Percentiles rank a stretch among this genome's conserved stretches.
phyloP scores from a whole-genome alignment of 30 jellyfish, hydroid and myxozoan species.

The Mastigias papua region DNA sequence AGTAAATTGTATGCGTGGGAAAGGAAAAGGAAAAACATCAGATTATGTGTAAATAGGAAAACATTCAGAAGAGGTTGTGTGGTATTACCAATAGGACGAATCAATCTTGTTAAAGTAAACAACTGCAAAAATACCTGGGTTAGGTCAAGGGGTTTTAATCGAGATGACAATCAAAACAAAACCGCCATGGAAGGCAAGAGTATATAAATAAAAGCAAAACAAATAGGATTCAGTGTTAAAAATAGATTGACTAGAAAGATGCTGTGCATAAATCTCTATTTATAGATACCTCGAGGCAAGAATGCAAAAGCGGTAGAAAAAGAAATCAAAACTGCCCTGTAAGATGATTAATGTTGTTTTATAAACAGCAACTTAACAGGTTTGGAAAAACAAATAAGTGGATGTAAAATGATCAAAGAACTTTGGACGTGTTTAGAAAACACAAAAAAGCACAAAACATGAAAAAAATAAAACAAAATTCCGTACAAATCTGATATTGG shows the following conservation, averaged over 20 bases:
- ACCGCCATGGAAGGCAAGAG: not conserved
- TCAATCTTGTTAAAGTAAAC: slow-evolving; percentile 76
- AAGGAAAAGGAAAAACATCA: not conserved
- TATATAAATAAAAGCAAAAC: not conserved
- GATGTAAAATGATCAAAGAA: not conserved
- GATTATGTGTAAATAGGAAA: not conserved
- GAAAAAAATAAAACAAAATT: not conserved
- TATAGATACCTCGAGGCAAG: not conserved
- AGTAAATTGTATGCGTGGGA: slow-evolving; percentile 15
- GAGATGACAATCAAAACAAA: not conserved
- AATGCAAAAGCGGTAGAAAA: not conserved
- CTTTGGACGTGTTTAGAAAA: not conserved
- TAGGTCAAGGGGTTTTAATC: slow-evolving; percentile 5
- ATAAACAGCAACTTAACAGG: not conserved
- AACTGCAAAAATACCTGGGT: slow-evolving; percentile 86
- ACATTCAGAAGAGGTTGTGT: not conserved
- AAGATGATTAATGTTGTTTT: not conserved
- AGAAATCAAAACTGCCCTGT: not conserved
- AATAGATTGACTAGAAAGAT: not conserved
- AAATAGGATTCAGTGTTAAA: not conserved
- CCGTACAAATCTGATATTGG: not conserved
- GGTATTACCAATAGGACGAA: slow-evolving; percentile 80
- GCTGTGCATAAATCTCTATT: not conserved
- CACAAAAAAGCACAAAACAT: not conserved
- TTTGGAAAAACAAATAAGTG: not conserved